Base-by-base conservation (phyloP, 2,113 vertebrate genomes). In the Nothocercus julius region DNA sequence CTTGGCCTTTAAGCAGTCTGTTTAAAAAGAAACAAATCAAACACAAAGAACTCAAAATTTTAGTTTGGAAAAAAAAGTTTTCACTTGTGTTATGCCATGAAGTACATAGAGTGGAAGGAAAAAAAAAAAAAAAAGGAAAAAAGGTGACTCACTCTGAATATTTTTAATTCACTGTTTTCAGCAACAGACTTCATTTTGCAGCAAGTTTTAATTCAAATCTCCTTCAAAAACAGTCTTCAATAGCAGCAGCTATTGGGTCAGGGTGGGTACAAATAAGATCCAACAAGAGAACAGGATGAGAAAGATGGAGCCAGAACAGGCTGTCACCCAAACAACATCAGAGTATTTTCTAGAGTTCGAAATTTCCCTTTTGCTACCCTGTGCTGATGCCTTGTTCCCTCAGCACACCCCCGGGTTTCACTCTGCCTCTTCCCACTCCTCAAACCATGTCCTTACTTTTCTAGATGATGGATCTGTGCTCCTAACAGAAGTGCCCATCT, bases 21-120 rank as follows among this genome's bases (percentile, higher is more conserved):
- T 79, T 91, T 86, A 79, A 79, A 75, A 91, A 74, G 77, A 89
- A 79, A 86, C 58, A 78, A 82, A 94, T 59, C 62, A 38, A 61
- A 53, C 67, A 78, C 56, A 74, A 93, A 72, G 64, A 86, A 58
- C 28, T 27, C 32, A 51, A 72, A 72, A 38, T 51, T 25, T 72
- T 72, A 49, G 15, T 36, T 30, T 86, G n/a, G 93, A 92, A 93
- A 79, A 54, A 78, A 28, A 80, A 44, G 47, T 14, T 67, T 80
- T 80, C 77, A 56, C 30, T 25, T 64, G 3, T 40, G 85, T 54
- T 64, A 58, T 40, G 81, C 53, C 72, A 93, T 85, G 11, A 62
- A 69, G 16, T 9, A 68, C 51, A 53, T n/a, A 30, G 36, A 36
- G 36, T 8, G 36, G 36, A 36, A 36, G 36, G 36, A 36, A 40